Evolutionary conservation across 1,140 invertebrate genomes (phyloP), one percentile per base, ranked within the genome.

Genomic region (Meteorus sp.): DNA sequence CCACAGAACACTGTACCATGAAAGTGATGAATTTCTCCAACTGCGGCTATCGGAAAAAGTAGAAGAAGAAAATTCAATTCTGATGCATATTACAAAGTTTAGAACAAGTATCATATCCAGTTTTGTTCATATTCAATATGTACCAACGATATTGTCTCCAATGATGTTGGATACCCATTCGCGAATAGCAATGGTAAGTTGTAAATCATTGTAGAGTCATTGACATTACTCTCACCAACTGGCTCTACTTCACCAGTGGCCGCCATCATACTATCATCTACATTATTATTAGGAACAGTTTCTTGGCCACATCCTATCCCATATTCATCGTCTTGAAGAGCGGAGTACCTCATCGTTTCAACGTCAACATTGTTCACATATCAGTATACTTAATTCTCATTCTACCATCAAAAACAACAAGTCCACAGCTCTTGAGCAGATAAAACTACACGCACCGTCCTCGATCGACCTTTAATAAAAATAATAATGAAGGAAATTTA

Each of bases 1-100:
- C 86, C 76, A 85, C 82, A 27, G 87, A 89, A 80, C 87, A 89
- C 68, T 87, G 85, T 48, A 88, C 85, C 85, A 89, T 87, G 67
- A 89, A 89, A 56, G 85, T 84, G 68, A 89, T 85, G 69, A 89
- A 89, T 52, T 82, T 83, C 77, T 88, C 86, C 61, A 89, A 68
- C 66, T 88, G 83, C 25, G 68, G 69, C 78, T 80, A 50, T 45
- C 17, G 35, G 15, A 15, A 43, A 20, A 69, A 70, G 68, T 48
- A 51, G 63, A 48, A 41, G 54, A 45, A 19, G 48, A 41, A 3
- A n/a, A 45, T 37, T 48, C 6, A 29, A n/a, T 33, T 27, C 23
- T 43, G 13, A 27, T 17, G 44, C 31, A 50, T 39, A 6, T 39
- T 25, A 27, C 1, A 19, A 35, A 31, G 15, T 48, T 20, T n/a